Evolutionary conservation across 2,888 invertebrate species (phyloP), one percentile per base, ranked within the genome.

Genomic region (Conistra vaccinii): DNA sequence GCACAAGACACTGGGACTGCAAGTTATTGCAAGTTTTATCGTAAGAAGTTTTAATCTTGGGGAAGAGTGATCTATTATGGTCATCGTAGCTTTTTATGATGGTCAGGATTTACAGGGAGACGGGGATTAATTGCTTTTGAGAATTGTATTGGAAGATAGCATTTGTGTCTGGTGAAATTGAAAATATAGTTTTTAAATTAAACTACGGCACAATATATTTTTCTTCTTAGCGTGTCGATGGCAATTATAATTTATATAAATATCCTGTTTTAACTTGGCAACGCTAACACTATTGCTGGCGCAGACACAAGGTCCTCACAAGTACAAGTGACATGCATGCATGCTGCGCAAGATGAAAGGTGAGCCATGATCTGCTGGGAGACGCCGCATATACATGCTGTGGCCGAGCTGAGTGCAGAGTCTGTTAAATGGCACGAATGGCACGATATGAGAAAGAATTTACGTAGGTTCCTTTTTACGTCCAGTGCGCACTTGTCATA

Each of bases 1-100:
- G 69, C 69, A 10, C 73, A 69, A 62, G 82, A 82, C 75, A 77
- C 71, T 73, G 60, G 79, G n/a, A 63, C 67, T 80, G 72, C 29
- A 67, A 78, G 84, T 74, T 81, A 58, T 67, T 79, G 72, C 42
- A 67, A 78, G 81, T 81, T 84, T 75, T 82, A 81, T 76, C 73
- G 69, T 53, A 39, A 70, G 45, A 84, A 86, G 81, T 86, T 85
- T 79, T 85, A 81, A 85, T 85, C 75, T 66, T 32, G n/a, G 48
- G 48, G 23, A 69, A 62, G 45, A 84, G 67, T 76, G 81, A 83
- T 84, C 58, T 81, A 85, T 83, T 84, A 81, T 70, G 67, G 69
- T 60, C 69, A 76, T 67, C 62, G 51, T 3, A 45, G 66, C 35
- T 83, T 82, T 69, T 81, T 84, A 72, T 84, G 62, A 69, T 61